Evolutionary conservation across 2,797 vertebrate genomes (phyloP), one percentile per base, ranked within the genome.

Genomic region (Sparus aurata): DNA sequence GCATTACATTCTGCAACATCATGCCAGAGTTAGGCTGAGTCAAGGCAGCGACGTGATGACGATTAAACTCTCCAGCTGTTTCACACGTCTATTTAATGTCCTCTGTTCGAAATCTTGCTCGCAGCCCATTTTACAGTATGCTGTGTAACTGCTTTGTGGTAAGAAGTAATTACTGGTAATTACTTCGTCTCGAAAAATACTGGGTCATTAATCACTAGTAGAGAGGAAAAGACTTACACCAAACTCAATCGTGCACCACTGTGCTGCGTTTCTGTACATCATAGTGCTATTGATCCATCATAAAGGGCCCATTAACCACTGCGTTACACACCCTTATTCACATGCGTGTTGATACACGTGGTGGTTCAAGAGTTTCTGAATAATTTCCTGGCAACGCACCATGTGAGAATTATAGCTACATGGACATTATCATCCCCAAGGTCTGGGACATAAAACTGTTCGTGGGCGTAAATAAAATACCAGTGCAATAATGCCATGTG

Each of bases 401-500:
- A 15, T 75, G 75, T 82, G 46, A 84, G 84, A 93, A 89, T 92
- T 92, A 92, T 86, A 67, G 85, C 87, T 86, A 87, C 82, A 88
- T 20, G 65, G 59, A 82, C 80, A 87, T 90, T 89, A 91, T 90
- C 86, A 81, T 90, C 78, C 82, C 84, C 83, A 87, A 89, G 90
- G 89, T 91, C 90, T 80, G 76, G 69, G 76, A 71, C 70, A 45
- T 93, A 91, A 91, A 93, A 89, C 89, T 90, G 83, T 91, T 88
- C 76, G 89, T 75, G 67, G 84, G 72, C 75, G 80, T 92, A 80
- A 92, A 92, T 92, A 92, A 92, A 91, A 90, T 85, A 84, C 80
- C 73, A 89, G 79, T 49, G 87, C 88, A 91, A 90, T 90, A 92
- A 92, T 89, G 82, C 87, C 78, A 85, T 80, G 87, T 85, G 86